Evolutionary conservation across 2,113 vertebrate genomes (phyloP).

Genomic region (Hylia prasina): DNA sequence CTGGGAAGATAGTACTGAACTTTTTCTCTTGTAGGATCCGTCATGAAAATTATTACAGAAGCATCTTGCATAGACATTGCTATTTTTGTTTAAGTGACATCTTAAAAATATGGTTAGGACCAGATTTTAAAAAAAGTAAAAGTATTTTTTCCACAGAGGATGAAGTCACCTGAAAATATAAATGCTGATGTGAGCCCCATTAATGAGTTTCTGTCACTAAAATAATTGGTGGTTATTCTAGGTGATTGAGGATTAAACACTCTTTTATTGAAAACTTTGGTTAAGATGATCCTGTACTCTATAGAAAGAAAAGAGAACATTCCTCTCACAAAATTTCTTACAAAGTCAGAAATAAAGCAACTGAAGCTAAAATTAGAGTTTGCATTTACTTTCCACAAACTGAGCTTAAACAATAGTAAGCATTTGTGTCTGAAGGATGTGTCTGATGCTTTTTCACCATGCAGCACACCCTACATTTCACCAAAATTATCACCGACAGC

Average conservation of each 20-base stretch:
- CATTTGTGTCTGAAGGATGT: background rate
- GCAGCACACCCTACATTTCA: background rate
- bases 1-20: background rate
- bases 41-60: background rate
- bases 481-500: background rate
- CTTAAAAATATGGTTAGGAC: background rate
- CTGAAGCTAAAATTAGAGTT: background rate
- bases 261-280: background rate
- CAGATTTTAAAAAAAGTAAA: background rate
- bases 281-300: background rate
- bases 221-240: background rate
- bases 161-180: background rate
- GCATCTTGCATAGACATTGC: background rate
- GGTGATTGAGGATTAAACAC: background rate
- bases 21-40: background rate
- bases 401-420: background rate
- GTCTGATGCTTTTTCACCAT: background rate
- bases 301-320: background rate
- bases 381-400: background rate
- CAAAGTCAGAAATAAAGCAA: background rate
- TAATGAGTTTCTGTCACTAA: background rate
- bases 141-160: background rate
- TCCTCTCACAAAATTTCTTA: background rate
- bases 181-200: background rate
- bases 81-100: background rate